Evolutionary conservation across 2,888 invertebrate species (phyloP), one percentile per base, ranked within the genome.

Genomic region (Diploptera punctata): DNA sequence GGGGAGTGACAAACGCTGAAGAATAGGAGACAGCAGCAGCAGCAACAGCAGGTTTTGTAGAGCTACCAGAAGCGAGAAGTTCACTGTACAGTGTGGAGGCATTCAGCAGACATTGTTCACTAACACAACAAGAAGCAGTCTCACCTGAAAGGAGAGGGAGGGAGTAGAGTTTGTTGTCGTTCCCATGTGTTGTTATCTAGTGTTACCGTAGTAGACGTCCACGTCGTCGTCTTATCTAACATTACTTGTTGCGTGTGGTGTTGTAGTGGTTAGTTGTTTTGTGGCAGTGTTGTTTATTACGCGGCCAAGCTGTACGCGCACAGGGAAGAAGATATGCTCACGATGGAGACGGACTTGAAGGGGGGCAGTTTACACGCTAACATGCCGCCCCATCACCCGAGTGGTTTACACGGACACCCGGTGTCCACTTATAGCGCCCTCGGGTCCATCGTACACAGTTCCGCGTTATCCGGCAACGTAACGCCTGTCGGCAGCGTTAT

Each of bases 261-360:
- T 19, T 52, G 52, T 21, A 21, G 57, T 65, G 26, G 43, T 47
- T 21, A n/a, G 47, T 65, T 65, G 43, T 65, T 61, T 52, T 47
- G 54, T 29, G 31, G 57, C 62, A 24, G 54, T 38, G 68, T 68
- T 44, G 60, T 67, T 33, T 18, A 65, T 67, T 29, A 52, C 21
- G 49, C 83, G 88, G 86, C 85, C 92, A 92, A 92, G 86, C 92
- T 92, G 93, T 93, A 90, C 90, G 89, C 91, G 85, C 91, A 90
- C 86, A 88, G 91, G 89, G 91, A 91, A 87, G 89, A 89, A 84
- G 92, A 91, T 81, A 94, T 94, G 94, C 87, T 94, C 86, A 94
- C 94, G 86, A 94, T 94, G 94, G 94, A 94, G 89, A 89, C 93
- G 86, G 94, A 94, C 85, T 88, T 94, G 86, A 94, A 94, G 84